These are phyloP conservation scores for Styela clava DNA, from an alignment of 23 tunicate genomes.

Conservation along the genomic window DNA sequence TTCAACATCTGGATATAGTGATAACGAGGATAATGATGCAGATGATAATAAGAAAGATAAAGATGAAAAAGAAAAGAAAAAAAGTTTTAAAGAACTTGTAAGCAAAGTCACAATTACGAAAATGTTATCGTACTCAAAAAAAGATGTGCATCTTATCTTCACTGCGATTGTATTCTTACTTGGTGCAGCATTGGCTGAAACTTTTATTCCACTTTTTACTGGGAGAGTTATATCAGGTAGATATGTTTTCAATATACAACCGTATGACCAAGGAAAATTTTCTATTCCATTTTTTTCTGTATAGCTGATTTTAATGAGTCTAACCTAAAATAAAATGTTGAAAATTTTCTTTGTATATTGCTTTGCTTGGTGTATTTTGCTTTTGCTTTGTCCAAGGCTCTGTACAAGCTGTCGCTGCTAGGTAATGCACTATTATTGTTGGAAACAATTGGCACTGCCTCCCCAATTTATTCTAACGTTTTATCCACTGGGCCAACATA, in stretches of 20 bases:
- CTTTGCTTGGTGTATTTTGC: too few species aligned
- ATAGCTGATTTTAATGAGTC: too few species aligned
- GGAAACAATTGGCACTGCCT: too few species aligned
- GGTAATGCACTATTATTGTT: too few species aligned
- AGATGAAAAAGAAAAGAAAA: constrained; percentile 19
- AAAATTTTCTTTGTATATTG: too few species aligned
- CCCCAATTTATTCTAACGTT: too few species aligned
- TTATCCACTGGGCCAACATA: too few species aligned
- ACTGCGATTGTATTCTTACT: constrained; percentile 38
- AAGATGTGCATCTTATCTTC: constrained; percentile 44
- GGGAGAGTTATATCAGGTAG: constrained; percentile 82
- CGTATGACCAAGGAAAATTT: too few species aligned
- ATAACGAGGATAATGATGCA: background rate
- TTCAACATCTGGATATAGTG: background rate
- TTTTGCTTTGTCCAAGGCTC: too few species aligned
- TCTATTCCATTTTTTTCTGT: too few species aligned
- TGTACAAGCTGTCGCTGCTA: too few species aligned
- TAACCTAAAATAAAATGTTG: too few species aligned
- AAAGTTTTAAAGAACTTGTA: constrained; percentile 22
- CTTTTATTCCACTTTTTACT: constrained; percentile 63
- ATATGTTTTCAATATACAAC: background rate
- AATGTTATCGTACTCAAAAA: constrained; percentile 49
- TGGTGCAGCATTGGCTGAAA: constrained; percentile 65
- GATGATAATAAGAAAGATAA: background rate
- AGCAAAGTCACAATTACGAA: constrained; percentile 49